Evolutionary conservation across 2,888 invertebrate species (phyloP).

Genomic region (Tortrix viridana): DNA sequence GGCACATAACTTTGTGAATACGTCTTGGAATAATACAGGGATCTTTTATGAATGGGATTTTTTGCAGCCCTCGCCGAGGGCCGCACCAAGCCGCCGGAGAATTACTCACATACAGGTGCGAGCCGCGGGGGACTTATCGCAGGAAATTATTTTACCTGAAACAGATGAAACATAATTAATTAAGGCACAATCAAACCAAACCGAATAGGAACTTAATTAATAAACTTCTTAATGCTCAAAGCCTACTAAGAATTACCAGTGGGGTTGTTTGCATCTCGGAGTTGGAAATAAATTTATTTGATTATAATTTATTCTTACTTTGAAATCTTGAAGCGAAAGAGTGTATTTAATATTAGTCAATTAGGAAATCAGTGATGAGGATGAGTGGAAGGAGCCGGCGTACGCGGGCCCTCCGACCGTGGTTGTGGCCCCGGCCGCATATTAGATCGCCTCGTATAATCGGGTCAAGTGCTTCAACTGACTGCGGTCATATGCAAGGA

Average conservation of each 20-base stretch:
- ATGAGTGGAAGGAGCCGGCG: neutral
- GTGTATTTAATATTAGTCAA: neutral
- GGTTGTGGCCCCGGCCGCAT: slow-evolving; percentile 54
- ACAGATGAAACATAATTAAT: slow-evolving; percentile 53
- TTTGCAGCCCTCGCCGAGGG: slow-evolving; percentile 49
- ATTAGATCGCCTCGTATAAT: slow-evolving; percentile 55
- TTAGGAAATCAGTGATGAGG: neutral
- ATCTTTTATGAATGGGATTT: slow-evolving; percentile 67
- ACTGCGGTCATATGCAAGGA: slow-evolving; percentile 46
- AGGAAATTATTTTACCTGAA: slow-evolving; percentile 60
- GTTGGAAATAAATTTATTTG: slow-evolving; percentile 26
- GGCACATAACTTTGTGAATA: slow-evolving; percentile 66
- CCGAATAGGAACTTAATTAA: slow-evolving; percentile 31
- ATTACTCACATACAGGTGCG: slow-evolving; percentile 27
- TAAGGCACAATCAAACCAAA: slow-evolving; percentile 21
- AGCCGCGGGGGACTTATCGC: slow-evolving; percentile 3
- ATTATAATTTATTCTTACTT: slow-evolving; percentile 15
- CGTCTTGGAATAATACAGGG: slow-evolving; percentile 61
- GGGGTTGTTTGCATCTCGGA: slow-evolving; percentile 24
- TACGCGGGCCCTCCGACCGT: slow-evolving; percentile 52
- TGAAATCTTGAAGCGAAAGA: slow-evolving; percentile 2
- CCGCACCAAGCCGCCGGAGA: slow-evolving; percentile 42
- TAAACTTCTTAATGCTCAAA: slow-evolving; percentile 31
- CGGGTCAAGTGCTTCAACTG: slow-evolving; percentile 76
- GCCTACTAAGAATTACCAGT: slow-evolving; percentile 30